Percentiles rank a stretch among this genome's conserved stretches.
Evolutionary conservation across 2,888 invertebrate genomes (phyloP).

Genomic region (Clunio marinus): DNA sequence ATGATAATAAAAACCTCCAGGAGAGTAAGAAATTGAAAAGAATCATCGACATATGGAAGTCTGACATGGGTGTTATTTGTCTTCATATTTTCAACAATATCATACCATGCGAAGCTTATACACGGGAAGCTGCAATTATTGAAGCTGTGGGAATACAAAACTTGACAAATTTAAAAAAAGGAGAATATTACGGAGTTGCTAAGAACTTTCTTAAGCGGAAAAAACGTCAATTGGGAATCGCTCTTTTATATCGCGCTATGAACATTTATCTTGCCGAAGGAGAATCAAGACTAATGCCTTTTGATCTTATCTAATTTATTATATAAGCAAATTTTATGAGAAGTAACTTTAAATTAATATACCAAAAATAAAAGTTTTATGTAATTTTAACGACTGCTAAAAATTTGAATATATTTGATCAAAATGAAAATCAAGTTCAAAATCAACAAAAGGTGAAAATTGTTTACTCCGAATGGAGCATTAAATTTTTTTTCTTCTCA

Average conservation of each 20-base stretch:
- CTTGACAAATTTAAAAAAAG: slow-evolving; percentile 72
- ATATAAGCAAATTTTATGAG: background rate
- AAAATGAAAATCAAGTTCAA: too few relatives aligned
- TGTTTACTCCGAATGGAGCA: too few relatives aligned
- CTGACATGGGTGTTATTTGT: slow-evolving; percentile 79
- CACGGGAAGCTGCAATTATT: slow-evolving; percentile 92
- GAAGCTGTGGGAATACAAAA: slow-evolving; percentile 74
- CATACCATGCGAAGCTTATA: slow-evolving; percentile 86
- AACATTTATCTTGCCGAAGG: slow-evolving; percentile 82
- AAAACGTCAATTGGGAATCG: slow-evolving; percentile 69
- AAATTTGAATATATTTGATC: too few relatives aligned
- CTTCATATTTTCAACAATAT: slow-evolving; percentile 87
- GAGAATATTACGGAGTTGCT: slow-evolving; percentile 77
- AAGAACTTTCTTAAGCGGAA: slow-evolving; percentile 69
- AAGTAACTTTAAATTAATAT: too few relatives aligned
- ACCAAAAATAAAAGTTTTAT: too few relatives aligned
- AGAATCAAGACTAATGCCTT: slow-evolving; percentile 78
- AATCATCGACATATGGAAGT: slow-evolving; percentile 84
- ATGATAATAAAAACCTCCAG: background rate
- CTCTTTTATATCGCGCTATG: slow-evolving; percentile 75
- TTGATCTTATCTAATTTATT: slow-evolving; percentile 56
- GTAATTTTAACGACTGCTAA: too few relatives aligned
- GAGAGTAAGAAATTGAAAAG: slow-evolving; percentile 62
- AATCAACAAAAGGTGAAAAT: too few relatives aligned
- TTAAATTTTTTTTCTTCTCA: too few relatives aligned